Base-by-base conservation (phyloP, 2,113 vertebrate species). In the Elgaria multicarinata region DNA sequence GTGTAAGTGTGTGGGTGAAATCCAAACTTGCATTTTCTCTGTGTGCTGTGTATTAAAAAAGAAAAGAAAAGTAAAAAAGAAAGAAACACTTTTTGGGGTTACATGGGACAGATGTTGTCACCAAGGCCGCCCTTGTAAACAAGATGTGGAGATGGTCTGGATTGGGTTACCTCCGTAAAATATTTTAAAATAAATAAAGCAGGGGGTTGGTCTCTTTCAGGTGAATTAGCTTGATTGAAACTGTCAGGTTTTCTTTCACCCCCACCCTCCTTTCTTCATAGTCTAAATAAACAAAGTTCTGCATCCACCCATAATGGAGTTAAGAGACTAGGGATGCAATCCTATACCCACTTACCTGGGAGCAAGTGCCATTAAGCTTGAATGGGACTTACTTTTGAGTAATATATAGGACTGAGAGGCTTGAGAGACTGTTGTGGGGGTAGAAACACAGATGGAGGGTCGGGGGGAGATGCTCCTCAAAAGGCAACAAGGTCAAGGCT, bases 141-240 rank as follows among this genome's bases (percentile, higher is more conserved):
- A 96, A 96, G 96, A 95, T 91, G 76, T 76, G 88, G 95, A 90
- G 96, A 96, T 96, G 96, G 95, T 71, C 74, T 95, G 94, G 97
- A 94, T 97, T 94, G 93, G 94, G 96, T 98, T 98, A 96, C 97
- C 18, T 95, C 90, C 89, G 93, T 94, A 86, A 96, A 97, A 95
- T 89, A 93, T 92, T 90, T 91, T 96, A 97, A 97, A 96, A 95
- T 98, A 98, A 98, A 98, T 97, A 98, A 90, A 91, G 93, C 3
- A 92, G 96, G 93, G 55, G 95, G 92, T 97, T 98, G 97, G 96
- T 96, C 91, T 96, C 91, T 95, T 93, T 98, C 97, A 97, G 97
- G 94, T 96, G 94, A 97, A 97, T 97, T 97, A 97, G 94, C 93
- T 91, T 97, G 97, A 98, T 98, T 98, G 95, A 81, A 97, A 95